Conservation (phyloP, 2,888 invertebrate species). For the Hemithea aestivaria region DNA sequence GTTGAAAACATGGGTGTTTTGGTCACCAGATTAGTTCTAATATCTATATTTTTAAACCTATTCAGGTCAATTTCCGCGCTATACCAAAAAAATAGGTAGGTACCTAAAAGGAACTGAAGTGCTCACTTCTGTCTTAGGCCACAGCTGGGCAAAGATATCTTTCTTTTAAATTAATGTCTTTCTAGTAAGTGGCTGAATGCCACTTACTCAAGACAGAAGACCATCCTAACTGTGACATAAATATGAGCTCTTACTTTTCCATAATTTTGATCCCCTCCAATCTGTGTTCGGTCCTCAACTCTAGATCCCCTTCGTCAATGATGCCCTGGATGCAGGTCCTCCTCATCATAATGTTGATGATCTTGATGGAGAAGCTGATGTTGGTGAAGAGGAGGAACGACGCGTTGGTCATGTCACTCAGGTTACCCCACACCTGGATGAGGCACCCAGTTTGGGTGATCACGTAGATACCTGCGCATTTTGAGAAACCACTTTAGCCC, state of each 20-base stretch:
- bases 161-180: too few species aligned
- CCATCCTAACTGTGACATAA: too few species aligned
- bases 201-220: too few species aligned
- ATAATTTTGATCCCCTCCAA: slow-evolving; percentile 37
- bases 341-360: slow-evolving; percentile 40
- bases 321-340: slow-evolving; percentile 36
- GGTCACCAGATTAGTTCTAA: too few species aligned
- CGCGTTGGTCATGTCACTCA: slow-evolving; percentile 51
- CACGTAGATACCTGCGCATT: slow-evolving; percentile 44
- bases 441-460: slow-evolving; percentile 59
- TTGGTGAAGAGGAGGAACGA: slow-evolving; percentile 56
- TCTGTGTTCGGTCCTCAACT: slow-evolving; percentile 33
- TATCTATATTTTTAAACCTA: too few species aligned
- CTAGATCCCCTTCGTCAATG: slow-evolving; percentile 36
- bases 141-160: too few species aligned
- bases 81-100: too few species aligned
- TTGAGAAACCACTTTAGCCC: background rate
- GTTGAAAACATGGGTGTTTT: too few species aligned
- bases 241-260: slow-evolving; percentile 37
- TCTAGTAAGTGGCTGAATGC: too few species aligned
- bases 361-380: slow-evolving; percentile 43
- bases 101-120: too few species aligned
- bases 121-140: too few species aligned
- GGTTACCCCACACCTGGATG: slow-evolving; percentile 53
- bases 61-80: too few species aligned